Evolutionary conservation across 2,797 vertebrate species (phyloP), one percentile per base, ranked within the genome.

Genomic region (Tenualosa thibaudeaui): DNA sequence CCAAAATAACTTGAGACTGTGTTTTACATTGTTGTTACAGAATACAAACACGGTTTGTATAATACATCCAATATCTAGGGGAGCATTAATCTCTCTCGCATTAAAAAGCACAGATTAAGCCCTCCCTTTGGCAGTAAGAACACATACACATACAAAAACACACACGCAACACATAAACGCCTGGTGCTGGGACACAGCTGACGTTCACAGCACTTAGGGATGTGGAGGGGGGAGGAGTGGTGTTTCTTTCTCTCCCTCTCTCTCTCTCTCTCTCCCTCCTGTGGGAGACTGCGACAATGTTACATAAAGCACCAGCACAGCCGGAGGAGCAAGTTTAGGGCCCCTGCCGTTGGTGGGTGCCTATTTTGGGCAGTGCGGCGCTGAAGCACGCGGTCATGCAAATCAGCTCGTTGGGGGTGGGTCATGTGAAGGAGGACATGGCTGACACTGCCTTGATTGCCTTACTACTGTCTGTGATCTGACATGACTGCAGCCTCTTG

Each of bases 291-390:
- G 71, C 26, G 71, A 78, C 71, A 17, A 2, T 46, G 71, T 78
- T 78, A 78, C 40, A 43, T 78, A 78, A 78, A 31, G 68, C 8
- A 19, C 31, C 26, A 46, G 24, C 12, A n/a, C 17, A 53, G 1
- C 62, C 62, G 9, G 22, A 78, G 81, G 53, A 2, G 1, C 58
- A 9, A 37, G 65, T 31, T 37, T 71, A 71, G 65, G 65, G 65
- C 65, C 65, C 65, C 65, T 37, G 65, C 26, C 12, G 26, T 13
- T 71, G 24, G 65, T 40, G 65, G 17, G 71, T 78, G 71, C 71
- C 88, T 82, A 86, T 89, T 87, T 88, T 62, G 49, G 71, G 71
- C 40, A 78, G 40, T 7, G 37, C 40, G 4, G 17, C 17, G 71
- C 71, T 43, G 71, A 19, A 43, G 71, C 37, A 22, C 19, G 40